Evolutionary conservation across 2,113 vertebrate genomes (phyloP), one percentile per base, ranked within the genome.

Genomic region (Anas platyrhynchos): DNA sequence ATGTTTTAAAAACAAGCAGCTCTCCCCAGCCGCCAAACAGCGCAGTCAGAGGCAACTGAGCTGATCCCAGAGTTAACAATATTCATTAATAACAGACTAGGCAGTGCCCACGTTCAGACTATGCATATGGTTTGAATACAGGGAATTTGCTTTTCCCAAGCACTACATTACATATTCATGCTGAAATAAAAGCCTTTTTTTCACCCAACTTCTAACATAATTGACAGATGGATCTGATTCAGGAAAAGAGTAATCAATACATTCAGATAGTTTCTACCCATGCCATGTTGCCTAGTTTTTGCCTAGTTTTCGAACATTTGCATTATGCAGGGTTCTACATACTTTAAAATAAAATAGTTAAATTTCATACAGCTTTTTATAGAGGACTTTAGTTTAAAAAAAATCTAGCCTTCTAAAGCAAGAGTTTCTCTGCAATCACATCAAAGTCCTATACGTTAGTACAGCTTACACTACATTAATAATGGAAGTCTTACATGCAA

Each of bases 201-300:
- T 50, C 46, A 52, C 74, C 71, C 36, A 36, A 20, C 21, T 75
- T 52, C 31, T 36, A 15, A 52, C 10, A 61, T 92, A 96, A 93
- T 65, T 92, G 78, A 83, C 94, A 97, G 93, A 94, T 92, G 94
- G 96, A 89, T 91, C 84, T 2, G 9, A 96, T 95, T 94, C 93
- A 94, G 77, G 50, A 91, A 82, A 75, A 65, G 34, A 74, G 75
- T 68, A 94, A 95, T 87, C 91, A 85, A 88, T 84, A 78, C 54
- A 89, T 58, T 94, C 89, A 95, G 79, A 76, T 56, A 76, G 63
- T 54, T 85, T 58, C 85, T 48, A 44, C 84, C 75, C 84, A 80
- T 50, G 50, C 75, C 85, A 89, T 59, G 54, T 62, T 62, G 43
- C 91, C 71, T 22, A 56, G 43, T 74, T 48, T 92, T 62, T 62